phyloP scores from a whole-genome alignment of 2,113 vertebrate species.

The Phyllostomus discolor region DNA sequence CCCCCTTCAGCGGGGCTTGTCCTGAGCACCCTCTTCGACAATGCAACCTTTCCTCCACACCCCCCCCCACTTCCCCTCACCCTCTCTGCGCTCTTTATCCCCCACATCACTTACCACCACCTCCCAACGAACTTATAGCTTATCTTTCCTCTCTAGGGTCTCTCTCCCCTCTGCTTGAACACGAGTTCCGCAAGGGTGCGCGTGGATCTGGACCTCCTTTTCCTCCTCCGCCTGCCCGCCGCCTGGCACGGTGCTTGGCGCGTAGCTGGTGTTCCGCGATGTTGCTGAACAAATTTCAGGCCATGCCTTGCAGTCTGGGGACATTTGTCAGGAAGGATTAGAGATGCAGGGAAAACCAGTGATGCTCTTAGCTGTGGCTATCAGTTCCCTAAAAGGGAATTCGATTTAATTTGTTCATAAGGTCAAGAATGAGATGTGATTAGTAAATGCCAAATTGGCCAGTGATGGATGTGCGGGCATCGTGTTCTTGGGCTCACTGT shows the following conservation, averaged over 20 bases:
- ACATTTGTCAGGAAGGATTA: background rate
- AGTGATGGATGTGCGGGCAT: background rate
- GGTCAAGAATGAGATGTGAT: background rate
- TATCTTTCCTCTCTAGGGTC: background rate
- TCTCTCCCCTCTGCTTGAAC: background rate
- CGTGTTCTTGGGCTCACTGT: background rate
- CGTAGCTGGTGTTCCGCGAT: background rate
- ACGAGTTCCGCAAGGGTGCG: background rate
- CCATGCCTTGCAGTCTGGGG: background rate
- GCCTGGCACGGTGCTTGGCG: background rate
- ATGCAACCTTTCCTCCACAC: background rate
- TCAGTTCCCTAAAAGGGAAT: background rate
- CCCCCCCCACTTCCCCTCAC: background rate
- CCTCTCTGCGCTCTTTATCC: background rate
- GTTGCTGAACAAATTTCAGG: background rate
- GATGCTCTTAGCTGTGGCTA: background rate
- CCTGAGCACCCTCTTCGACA: background rate
- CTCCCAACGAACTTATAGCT: background rate
- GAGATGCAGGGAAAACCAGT: background rate
- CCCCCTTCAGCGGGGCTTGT: background rate
- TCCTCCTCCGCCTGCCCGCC: background rate
- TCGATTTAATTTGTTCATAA: background rate
- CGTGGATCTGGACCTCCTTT: background rate
- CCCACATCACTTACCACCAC: background rate
- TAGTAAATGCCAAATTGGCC: background rate